Evolutionary conservation across 2,888 invertebrate genomes (phyloP), one percentile per base, ranked within the genome.

Genomic region (Mayetiola destructor): DNA sequence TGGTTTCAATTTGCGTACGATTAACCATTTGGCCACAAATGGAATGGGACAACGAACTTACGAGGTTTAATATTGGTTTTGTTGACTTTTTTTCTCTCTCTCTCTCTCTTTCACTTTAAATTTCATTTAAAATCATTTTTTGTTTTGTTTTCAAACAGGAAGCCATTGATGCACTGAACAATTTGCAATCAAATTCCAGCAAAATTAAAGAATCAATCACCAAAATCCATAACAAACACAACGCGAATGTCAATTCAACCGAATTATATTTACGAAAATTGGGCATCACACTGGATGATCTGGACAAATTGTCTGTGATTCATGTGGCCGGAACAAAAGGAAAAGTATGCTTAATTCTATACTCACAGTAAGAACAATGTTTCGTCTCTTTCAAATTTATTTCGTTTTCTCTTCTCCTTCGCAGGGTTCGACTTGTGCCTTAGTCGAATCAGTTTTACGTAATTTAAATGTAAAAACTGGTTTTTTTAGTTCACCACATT

Each of bases 251-350:
- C 48, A 64, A 72, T 42, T 76, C 78, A 39, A 80, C 77, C 63
- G 66, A 74, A 58, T 79, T 78, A 60, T 86, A 80, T 69, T 69
- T 84, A 56, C 61, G 65, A 56, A 78, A 84, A 60, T 79, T 78
- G 36, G 88, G 87, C 20, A 68, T 88, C 2, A 70, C 75, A 1
- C 60, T 82, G 20, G 74, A 81, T 1, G 79, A 81, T 60, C 69
- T 94, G 57, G 84, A 88, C 64, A 73, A 76, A 57, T 69, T 95
- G 18, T 85, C 89, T 57, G 80, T 94, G 40, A 92, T 99, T 66
- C 99, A 99, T 75, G 84, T 99, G 6, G 82, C 92, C 59, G 99
- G 99, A 10, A 97, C 97, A 1, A 99, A 99, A 74, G 99, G 97
- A 56, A 99, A 99, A 76, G 80, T 79, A 66, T 61, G 64, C 57